Base-by-base conservation (phyloP, 2,888 invertebrate genomes). In the Drosophila monieri region DNA sequence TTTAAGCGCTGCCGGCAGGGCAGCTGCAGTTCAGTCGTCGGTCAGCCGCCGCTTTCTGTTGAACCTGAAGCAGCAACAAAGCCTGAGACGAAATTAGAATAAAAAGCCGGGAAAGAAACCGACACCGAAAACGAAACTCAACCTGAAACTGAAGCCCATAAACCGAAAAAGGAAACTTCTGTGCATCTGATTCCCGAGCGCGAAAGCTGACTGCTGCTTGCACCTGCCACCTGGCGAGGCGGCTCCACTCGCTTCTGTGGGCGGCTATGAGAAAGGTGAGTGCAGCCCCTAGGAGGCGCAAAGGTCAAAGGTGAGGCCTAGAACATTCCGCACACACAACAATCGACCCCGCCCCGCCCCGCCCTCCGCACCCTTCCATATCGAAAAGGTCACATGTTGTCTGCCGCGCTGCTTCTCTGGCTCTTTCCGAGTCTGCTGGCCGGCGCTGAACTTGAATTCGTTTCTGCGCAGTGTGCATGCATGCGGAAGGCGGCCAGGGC, bases 11-110 rank as follows among this genome's bases (percentile, higher is more conserved):
- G 88, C 66, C 56, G 65, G 78, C 74, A 68, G 73, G 73, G 59
- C 61, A 57, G 70, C 51, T 68, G 57, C 69, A 67, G 72, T 83
- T 88, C 85, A 85, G 88, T 85, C 83, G 75, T 74, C 85, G 83
- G 80, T 80, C 78, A 83, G 73, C 80, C 71, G 64, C 74, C 67
- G 83, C 74, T 78, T 70, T 61, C 76, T 78, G 76, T 79, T 85
- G 76, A 80, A 78, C 76, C 73, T 77, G 75, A 70, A 18, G 53
- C 35, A 47, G 46, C 44, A 35, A 46, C 25, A 58, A 53, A 6
- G 6, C 37, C 35, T 14, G 35, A 35, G 35, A 49, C 43, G 43
- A 14, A 52, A 51, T 21, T 18, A 30, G 41, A 58, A 37, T 25
- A 37, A 23, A 1, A 10, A 41, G 9, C 15, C 41, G 41, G 8